Base-by-base conservation (phyloP, 2,797 vertebrate species). In the Rachycentron canadum region DNA sequence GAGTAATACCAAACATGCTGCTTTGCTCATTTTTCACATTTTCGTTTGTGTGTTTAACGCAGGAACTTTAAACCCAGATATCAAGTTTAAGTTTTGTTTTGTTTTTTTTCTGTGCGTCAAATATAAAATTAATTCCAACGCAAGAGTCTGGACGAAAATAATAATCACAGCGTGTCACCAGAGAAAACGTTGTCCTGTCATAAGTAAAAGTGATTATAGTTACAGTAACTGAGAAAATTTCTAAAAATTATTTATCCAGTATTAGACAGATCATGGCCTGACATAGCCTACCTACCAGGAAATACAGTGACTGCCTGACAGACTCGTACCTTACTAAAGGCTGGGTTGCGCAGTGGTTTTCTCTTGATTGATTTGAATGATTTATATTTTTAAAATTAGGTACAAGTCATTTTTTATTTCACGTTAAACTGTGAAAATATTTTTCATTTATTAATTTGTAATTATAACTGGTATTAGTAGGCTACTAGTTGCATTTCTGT, bases 81-180 rank as follows among this genome's bases (percentile, higher is more conserved):
- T 53, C 9, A 34, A 34, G 32, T 69, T 38, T 25, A 32, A n/a
- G n/a, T n/a, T n/a, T n/a, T n/a, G n/a, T n/a, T n/a, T n/a, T n/a
- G n/a, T 8, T 64, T n/a, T 30, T 57, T 13, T 63, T 16, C 5
- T n/a, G 7, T 5, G 14, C 7, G 70, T 32, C 25, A 69, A 58
- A 72, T 26, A 21, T 17, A 30, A 7, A 30, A 7, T 1, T 0
- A 0, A 1, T 4, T 61, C 65, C 50, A 8, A 67, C 2, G 1
- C 8, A 7, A 32, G 7, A 9, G 7, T 55, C 65, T 50, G 11
- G 7, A 43, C 3, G 28, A 19, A 69, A n/a, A n/a, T n/a, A n/a
- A 60, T 45, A 1, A 41, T 19, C 26, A 56, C 57, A 69, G 21
- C 34, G 72, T 10, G 45, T 65, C 63, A 69, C 71, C 28, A 41